Conservation (phyloP, 2,888 invertebrate genomes). For the Leucophenga montana region DNA sequence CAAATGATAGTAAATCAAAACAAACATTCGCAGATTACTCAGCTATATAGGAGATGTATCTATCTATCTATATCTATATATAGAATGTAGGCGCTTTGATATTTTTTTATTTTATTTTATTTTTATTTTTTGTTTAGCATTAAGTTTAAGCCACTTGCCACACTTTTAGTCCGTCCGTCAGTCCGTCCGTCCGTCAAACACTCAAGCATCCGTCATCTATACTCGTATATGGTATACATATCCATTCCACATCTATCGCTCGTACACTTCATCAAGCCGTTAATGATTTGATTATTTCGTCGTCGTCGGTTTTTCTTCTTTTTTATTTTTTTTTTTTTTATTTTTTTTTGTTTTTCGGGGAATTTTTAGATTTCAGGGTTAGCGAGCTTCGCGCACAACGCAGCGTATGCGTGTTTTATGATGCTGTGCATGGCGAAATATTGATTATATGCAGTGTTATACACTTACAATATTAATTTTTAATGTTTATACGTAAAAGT, state of each 20-base stretch:
- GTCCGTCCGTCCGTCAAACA: not conserved
- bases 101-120: no score
- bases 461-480: not conserved
- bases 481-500: not conserved
- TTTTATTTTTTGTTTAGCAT: not conserved
- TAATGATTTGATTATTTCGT: slow-evolving; percentile 23
- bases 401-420: not conserved
- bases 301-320: not conserved
- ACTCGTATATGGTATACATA: not conserved
- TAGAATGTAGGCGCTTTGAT: no score
- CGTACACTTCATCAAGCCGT: not conserved
- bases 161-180: no score
- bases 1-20: not conserved
- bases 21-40: not conserved
- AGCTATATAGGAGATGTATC: not conserved
- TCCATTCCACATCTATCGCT: not conserved
- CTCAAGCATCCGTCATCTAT: not conserved
- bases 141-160: no score
- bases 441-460: slow-evolving; percentile 1
- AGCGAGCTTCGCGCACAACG: not conserved
- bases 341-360: slow-evolving; percentile 1
- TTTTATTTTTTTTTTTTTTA: slow-evolving; percentile 24
- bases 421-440: not conserved
- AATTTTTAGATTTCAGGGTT: not conserved
- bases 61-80: no score